Base-by-base conservation (phyloP, 2,113 vertebrate species). In the Clarias magur region DNA sequence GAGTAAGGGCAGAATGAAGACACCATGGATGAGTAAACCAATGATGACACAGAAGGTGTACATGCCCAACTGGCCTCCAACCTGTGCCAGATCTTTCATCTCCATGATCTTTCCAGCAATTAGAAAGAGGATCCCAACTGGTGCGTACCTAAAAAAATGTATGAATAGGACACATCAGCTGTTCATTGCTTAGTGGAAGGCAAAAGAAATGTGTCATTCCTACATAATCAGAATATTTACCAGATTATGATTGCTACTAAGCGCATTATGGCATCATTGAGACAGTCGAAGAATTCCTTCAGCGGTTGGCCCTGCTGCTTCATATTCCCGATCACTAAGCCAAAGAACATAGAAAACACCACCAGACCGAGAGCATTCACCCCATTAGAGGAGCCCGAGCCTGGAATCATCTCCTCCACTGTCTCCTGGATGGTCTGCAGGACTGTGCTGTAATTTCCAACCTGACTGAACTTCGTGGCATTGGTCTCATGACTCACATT, bases 221-320 rank as follows among this genome's bases (percentile, higher is more conserved):
- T 12, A 42, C 34, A n/a, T 53, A 54, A 76, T 17, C 17, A 23
- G 42, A 53, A 65, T 56, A 95, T 96, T 97, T 92, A 99, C 98
- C 98, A 99, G 93, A 99, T 99, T 90, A 99, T 97, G 91, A 99
- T 94, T 90, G 97, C 95, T 92, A 99, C 98, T 92, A 99, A 96
- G 90, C 96, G 94, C 97, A 99, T 97, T 93, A 99, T 99, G 91
- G 98, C 97, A 93, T 99, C 98, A 89, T 99, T 99, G 93, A 99
- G 95, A 92, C 97, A 96, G 93, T 98, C 96, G 83, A 99, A 99
- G 94, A 99, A 98, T 88, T 99, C 97, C 91, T 95, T 94, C 86
- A 99, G 95, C 78, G 96, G 94, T 82, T 96, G 96, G 73, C 98
- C 98, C 92, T 97, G 96, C 92, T 98, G 96, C 90, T 98, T 98